phyloP scores from a whole-genome alignment of 2,888 invertebrate species.

The Spisula subtruncata region DNA sequence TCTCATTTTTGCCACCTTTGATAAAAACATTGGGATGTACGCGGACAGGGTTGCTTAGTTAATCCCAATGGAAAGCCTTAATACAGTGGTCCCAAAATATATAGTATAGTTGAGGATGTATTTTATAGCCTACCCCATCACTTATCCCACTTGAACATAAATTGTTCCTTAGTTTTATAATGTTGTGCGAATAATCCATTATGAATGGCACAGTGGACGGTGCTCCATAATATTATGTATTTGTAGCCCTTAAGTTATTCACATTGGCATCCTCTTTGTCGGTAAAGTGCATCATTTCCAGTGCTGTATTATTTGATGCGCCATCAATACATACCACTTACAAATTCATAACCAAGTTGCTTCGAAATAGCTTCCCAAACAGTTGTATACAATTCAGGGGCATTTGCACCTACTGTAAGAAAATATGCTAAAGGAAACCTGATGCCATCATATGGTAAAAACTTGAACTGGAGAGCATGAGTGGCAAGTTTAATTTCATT shows the following conservation, averaged over 20 bases:
- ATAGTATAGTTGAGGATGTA: background rate
- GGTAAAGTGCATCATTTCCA: too few relatives aligned
- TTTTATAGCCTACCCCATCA: too few relatives aligned
- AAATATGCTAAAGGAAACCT: too few relatives aligned
- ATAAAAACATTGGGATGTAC: too few relatives aligned
- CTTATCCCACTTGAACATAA: conserved; percentile 14
- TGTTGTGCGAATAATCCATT: too few relatives aligned
- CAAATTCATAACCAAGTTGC: background rate
- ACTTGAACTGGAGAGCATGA: conserved; percentile 10
- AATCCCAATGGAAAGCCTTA: conserved; percentile 20
- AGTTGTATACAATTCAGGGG: too few relatives aligned
- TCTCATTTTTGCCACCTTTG: too few relatives aligned
- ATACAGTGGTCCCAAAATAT: conserved; percentile 29
- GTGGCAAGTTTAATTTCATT: conserved; percentile 10
- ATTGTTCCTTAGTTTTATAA: conserved; percentile 33
- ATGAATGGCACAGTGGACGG: background rate
- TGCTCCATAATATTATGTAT: background rate
- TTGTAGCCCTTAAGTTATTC: background rate
- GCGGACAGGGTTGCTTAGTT: background rate
- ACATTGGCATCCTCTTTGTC: conserved; percentile 1
- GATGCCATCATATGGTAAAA: too few relatives aligned
- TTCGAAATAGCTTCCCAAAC: too few relatives aligned
- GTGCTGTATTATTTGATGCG: conserved; percentile 21
- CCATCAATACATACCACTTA: conserved; percentile 26
- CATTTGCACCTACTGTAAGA: too few relatives aligned